These are phyloP conservation scores for Pygathrix nemaeus DNA, from an alignment of 2,113 vertebrate species.

Conservation along the genomic window DNA sequence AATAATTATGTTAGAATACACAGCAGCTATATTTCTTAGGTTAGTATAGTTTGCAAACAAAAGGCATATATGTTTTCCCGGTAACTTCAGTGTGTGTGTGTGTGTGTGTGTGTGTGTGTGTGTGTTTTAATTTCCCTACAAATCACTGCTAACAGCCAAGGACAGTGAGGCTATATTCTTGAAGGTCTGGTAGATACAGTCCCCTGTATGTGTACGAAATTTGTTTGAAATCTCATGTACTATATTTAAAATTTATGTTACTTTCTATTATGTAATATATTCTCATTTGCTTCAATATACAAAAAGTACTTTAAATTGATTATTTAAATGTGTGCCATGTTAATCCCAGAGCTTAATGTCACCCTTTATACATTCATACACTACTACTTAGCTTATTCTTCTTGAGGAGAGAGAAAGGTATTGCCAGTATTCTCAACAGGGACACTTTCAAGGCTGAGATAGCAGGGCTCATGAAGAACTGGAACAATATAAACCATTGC, in stretches of 20 bases:
- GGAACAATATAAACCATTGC: background rate
- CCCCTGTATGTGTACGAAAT: background rate
- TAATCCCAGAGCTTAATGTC: background rate
- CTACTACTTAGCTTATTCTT: background rate
- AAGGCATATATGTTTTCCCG: background rate
- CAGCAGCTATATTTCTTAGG: background rate
- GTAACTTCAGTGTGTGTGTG: background rate
- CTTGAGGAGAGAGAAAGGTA: background rate
- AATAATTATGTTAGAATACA: background rate
- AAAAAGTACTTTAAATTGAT: background rate
- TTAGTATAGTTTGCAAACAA: background rate
- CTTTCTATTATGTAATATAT: background rate
- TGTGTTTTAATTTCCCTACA: background rate
- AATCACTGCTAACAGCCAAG: background rate
- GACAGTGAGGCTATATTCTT: background rate
- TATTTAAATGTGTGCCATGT: background rate
- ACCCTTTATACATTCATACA: background rate
- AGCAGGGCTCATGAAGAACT: background rate
- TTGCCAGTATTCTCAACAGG: background rate
- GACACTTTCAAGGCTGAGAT: background rate
- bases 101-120: background rate
- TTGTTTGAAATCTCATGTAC: background rate
- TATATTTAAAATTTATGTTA: background rate
- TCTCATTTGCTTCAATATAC: background rate
- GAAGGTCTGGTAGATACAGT: background rate